Percentiles rank a stretch among this genome's conserved stretches.
phyloP scores from a whole-genome alignment of 2,888 invertebrate species.

The Drosophila yooni region DNA sequence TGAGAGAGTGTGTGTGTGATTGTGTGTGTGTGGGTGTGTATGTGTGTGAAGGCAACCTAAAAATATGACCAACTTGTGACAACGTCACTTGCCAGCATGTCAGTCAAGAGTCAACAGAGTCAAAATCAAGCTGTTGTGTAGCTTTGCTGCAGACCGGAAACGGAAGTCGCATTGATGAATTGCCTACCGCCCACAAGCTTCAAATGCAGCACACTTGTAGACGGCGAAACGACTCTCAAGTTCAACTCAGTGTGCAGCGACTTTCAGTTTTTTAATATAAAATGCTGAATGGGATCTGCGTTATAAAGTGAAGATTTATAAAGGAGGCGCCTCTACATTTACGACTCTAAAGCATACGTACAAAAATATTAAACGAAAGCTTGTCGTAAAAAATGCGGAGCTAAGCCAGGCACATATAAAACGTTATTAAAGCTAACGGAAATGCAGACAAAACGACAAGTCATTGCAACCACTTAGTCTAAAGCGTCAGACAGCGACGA shows the following conservation, averaged over 20 bases:
- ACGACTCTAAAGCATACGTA: slow-evolving; percentile 10
- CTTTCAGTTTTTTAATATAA: slow-evolving; percentile 19
- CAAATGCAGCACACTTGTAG: slow-evolving; percentile 5
- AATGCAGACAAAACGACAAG: slow-evolving; percentile 77
- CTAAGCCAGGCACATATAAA: slow-evolving; percentile 50
- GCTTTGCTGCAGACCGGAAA: slow-evolving; percentile 64
- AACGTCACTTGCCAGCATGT: slow-evolving; percentile 64
- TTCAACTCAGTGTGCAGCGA: slow-evolving; percentile 28
- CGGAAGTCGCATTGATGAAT: slow-evolving; percentile 77
- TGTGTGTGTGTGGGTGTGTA: not conserved
- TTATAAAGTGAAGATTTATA: slow-evolving; percentile 38
- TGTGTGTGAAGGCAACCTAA: slow-evolving; percentile 17
- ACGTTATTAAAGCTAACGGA: slow-evolving; percentile 74
- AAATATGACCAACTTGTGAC: slow-evolving; percentile 64
- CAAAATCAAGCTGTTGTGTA: slow-evolving; percentile 61
- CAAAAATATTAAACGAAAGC: slow-evolving; percentile 4
- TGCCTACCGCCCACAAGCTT: slow-evolving; percentile 31
- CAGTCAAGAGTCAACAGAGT: slow-evolving; percentile 51
- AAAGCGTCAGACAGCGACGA: slow-evolving; percentile 59
- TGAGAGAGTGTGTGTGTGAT: slow-evolving; percentile 4
- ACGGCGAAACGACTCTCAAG: slow-evolving; percentile 21
- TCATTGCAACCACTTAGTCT: slow-evolving; percentile 70
- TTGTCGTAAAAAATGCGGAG: slow-evolving; percentile 17
- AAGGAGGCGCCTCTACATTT: slow-evolving; percentile 34
- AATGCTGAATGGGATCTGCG: not conserved